Percentiles rank a stretch among this genome's conserved stretches.
These are phyloP conservation scores for Porites evermanni DNA, from an alignment of 92 coral and sea anemone genomes.

Conservation along the genomic window DNA sequence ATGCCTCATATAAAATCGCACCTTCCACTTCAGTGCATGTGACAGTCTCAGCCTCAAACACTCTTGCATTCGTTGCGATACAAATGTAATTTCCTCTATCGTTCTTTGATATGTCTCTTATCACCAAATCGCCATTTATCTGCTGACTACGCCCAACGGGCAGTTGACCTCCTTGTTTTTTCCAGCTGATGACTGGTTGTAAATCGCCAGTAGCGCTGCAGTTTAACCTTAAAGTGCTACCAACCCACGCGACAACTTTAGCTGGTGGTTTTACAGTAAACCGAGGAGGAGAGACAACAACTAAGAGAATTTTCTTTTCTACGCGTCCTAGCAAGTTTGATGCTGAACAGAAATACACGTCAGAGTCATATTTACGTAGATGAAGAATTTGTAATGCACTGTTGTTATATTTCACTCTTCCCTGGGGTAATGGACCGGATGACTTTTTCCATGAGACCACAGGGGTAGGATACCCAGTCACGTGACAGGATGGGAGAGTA, in stretches of 20 bases:
- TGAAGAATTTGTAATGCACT: constrained; percentile 5
- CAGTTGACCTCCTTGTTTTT: constrained; percentile 17
- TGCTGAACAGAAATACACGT: constrained; percentile 41
- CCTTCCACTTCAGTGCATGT: neutral
- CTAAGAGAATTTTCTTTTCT: neutral
- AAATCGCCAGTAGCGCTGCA: constrained; percentile 29
- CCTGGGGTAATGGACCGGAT: constrained; percentile 31
- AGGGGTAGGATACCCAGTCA: constrained; percentile 59
- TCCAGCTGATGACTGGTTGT: constrained; percentile 24
- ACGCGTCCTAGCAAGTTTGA: constrained; percentile 29
- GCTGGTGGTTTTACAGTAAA: constrained; percentile 36
- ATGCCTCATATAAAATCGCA: too few species aligned
- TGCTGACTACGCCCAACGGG: constrained; percentile 15
- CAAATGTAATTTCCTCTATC: constrained; percentile 32
- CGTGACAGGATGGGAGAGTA: constrained; percentile 65
- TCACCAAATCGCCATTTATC: neutral
- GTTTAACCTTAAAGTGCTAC: constrained; percentile 6
- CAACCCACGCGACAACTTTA: neutral
- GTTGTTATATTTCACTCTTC: neutral
- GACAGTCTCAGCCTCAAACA: neutral
- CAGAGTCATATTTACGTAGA: constrained; percentile 13
- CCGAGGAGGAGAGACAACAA: constrained; percentile 21
- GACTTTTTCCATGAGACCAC: constrained; percentile 62
- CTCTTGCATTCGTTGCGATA: constrained; percentile 6
- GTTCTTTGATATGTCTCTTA: neutral